phyloP scores from a whole-genome alignment of 2,888 invertebrate species.

The Aphidoletes aphidimyza region DNA sequence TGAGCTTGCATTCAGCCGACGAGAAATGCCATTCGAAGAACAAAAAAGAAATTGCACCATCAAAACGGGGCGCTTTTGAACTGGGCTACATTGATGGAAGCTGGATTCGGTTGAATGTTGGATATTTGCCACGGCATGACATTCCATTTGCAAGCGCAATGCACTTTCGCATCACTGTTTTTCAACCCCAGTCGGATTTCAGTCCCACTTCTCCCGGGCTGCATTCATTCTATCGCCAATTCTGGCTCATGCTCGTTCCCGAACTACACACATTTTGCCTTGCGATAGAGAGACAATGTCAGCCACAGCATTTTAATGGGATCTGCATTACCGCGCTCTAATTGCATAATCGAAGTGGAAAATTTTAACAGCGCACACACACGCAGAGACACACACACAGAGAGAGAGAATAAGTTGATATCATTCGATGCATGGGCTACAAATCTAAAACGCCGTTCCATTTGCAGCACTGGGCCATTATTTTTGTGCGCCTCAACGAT shows the following conservation, averaged over 20 bases:
- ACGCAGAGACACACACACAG: too few relatives aligned
- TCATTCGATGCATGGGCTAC: neutral
- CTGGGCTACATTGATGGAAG: too few relatives aligned
- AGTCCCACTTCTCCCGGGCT: too few relatives aligned
- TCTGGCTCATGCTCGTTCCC: too few relatives aligned
- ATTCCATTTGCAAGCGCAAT: neutral
- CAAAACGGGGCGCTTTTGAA: too few relatives aligned
- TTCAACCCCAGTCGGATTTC: too few relatives aligned
- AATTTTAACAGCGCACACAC: neutral
- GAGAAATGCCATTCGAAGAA: neutral
- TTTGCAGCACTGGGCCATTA: neutral
- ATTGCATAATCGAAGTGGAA: neutral
- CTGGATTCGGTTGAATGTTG: neutral
- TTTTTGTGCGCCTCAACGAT: neutral
- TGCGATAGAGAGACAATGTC: neutral
- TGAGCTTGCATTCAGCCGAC: neutral
- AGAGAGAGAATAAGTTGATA: too few relatives aligned
- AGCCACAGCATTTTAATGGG: neutral
- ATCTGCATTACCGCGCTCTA: neutral
- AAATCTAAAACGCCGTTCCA: neutral
- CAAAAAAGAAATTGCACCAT: neutral
- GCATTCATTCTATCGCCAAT: too few relatives aligned
- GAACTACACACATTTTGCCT: too few relatives aligned
- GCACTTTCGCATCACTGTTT: too few relatives aligned
- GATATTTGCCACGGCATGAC: neutral